Evolutionary conservation across 1,140 invertebrate genomes (phyloP), one percentile per base, ranked within the genome.

Genomic region (Lepidostoma basale): DNA sequence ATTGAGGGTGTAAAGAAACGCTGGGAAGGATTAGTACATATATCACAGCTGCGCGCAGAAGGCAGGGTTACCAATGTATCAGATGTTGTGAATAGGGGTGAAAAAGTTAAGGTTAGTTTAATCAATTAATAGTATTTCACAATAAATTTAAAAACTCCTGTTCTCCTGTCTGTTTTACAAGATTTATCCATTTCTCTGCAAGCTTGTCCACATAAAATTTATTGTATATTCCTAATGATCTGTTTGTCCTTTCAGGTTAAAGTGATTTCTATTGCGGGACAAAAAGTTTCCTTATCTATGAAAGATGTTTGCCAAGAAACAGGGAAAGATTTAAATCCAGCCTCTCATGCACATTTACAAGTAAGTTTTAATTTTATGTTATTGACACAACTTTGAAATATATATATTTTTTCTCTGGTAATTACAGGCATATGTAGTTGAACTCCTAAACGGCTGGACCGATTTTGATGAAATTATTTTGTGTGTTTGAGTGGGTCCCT

Each of bases 271-370:
- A 86, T 97, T 10, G 92, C 91, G 56, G 95, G 95, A 2, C 92
- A 96, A 77, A 98, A 98, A 78, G 94, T 97, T 0, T 97, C 96
- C 39, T 83, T 99, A 4, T 97, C 95, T 16, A 98, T 99, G 91
- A 99, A 98, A 83, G 98, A 99, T 83, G 97, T 99, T 0, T 94
- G 98, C 78, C 98, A 99, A 82, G 88, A 92, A 23, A 93, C 90
- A 2, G 98, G 98, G 0, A 89, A 91, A 77, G 98, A 99, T 85
- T 82, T 99, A 3, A 98, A 99, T 84, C 96, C 96, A 59, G 77
- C 87, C 14, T 90, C 87, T 9, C 87, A 88, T 77, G 83, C 85
- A 28, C 83, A 78, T 75, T 80, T 76, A 45, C 81, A 85, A 69
- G 84, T 85, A 49, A 72, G 3, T 52, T 75, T 9, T 62, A 20